Evolutionary conservation across 2,888 invertebrate species (phyloP).

Genomic region (Saturnia pavonia): DNA sequence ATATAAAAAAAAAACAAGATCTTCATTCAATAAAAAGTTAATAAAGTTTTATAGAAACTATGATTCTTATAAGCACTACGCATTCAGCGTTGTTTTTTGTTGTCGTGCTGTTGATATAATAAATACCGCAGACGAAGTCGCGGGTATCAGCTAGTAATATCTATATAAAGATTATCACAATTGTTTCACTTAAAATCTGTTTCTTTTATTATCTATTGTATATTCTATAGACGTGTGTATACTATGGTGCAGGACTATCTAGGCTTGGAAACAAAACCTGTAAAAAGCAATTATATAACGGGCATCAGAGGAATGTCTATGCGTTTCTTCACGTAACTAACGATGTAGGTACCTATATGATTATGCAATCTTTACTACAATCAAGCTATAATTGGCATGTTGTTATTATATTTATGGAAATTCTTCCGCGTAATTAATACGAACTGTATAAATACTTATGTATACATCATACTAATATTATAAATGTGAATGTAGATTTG

Average conservation of each 20-base stretch:
- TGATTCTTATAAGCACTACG: no score
- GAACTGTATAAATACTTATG: background rate
- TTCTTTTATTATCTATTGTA: background rate
- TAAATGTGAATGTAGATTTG: no score
- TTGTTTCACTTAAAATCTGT: background rate
- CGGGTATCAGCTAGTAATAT: no score
- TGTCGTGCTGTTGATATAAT: no score
- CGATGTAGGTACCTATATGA: background rate
- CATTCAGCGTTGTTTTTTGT: no score
- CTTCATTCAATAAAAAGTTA: no score
- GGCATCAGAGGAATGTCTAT: background rate
- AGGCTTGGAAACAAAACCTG: background rate
- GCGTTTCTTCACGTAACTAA: background rate
- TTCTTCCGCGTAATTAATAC: constrained; percentile 1
- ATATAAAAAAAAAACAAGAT: no score
- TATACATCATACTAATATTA: no score
- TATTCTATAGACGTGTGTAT: background rate
- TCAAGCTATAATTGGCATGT: background rate
- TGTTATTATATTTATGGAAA: background rate
- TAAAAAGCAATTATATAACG: constrained; percentile 4
- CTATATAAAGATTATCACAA: no score
- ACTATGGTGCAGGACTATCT: background rate
- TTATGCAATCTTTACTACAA: background rate
- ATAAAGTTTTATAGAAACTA: no score
- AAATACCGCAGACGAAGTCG: no score